Percentiles rank a stretch among this genome's conserved stretches.
Evolutionary conservation across 2,797 vertebrate species (phyloP).

Genomic region (Acomys russatus): DNA sequence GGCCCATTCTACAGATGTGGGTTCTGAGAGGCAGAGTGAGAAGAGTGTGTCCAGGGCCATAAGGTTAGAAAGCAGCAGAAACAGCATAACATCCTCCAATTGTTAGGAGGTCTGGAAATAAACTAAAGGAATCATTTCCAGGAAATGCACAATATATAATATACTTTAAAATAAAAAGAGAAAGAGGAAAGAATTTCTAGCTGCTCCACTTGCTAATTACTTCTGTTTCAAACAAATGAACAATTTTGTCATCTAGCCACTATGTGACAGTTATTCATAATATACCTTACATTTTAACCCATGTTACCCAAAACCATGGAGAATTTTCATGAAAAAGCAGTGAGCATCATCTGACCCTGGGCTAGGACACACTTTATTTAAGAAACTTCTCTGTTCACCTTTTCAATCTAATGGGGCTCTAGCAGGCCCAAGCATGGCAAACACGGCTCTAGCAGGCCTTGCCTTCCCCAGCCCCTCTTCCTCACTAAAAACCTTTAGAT

Average conservation of each 20-base stretch:
- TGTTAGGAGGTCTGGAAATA: background rate
- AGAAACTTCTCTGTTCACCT: background rate
- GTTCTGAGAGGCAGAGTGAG: background rate
- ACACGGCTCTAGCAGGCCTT: background rate
- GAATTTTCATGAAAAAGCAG: background rate
- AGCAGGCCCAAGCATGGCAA: background rate
- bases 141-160: background rate
- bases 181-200: background rate
- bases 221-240: conserved; percentile 37
- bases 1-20: background rate
- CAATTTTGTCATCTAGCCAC: background rate
- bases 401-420: background rate
- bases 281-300: conserved; percentile 2
- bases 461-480: background rate
- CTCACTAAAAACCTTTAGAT: background rate
- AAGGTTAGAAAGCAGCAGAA: background rate
- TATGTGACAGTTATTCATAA: background rate
- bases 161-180: background rate
- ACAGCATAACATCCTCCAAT: background rate
- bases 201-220: background rate
- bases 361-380: background rate
- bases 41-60: background rate
- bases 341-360: background rate
- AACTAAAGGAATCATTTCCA: background rate
- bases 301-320: conserved; percentile 2